Percentiles rank a stretch among this genome's conserved stretches.
Evolutionary conservation across 1,140 invertebrate genomes (phyloP).

Genomic region (Helicoverpa armigera): DNA sequence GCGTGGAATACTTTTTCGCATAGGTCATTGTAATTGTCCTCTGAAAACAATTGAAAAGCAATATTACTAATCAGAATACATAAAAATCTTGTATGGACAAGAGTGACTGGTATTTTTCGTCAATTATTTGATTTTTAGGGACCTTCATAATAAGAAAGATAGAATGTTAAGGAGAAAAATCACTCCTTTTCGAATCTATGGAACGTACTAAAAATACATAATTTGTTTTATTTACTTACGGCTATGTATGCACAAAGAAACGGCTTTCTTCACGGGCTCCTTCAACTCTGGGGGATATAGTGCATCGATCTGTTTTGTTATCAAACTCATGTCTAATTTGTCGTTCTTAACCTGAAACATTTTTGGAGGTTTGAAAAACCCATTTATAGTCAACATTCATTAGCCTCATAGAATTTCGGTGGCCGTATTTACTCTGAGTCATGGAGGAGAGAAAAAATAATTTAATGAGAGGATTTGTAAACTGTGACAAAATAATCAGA

Average conservation of each 20-base stretch:
- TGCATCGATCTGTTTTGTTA: slow-evolving; percentile 72
- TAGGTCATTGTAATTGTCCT: slow-evolving; percentile 60
- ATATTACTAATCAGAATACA: no score
- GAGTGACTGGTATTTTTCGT: no score
- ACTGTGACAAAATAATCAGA: no score
- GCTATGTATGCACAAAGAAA: slow-evolving; percentile 62
- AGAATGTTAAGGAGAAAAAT: neutral
- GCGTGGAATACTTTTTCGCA: slow-evolving; percentile 59
- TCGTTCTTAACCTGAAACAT: slow-evolving; percentile 73
- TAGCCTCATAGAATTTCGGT: no score
- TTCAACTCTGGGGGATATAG: slow-evolving; percentile 74
- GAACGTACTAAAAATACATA: neutral
- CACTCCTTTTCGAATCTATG: neutral
- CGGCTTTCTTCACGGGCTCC: slow-evolving; percentile 61
- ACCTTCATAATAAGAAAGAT: no score
- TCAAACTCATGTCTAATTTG: slow-evolving; percentile 65
- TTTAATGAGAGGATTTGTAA: no score
- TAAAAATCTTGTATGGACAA: no score
- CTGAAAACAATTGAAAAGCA: slow-evolving; percentile 55
- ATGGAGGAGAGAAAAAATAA: no score
- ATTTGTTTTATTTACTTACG: slow-evolving; percentile 63
- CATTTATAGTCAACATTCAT: no score
- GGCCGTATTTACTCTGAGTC: no score
- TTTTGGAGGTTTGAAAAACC: neutral
- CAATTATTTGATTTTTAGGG: no score